phyloP scores from a whole-genome alignment of 1,140 invertebrate genomes.

The Zaprionus lachaisei region DNA sequence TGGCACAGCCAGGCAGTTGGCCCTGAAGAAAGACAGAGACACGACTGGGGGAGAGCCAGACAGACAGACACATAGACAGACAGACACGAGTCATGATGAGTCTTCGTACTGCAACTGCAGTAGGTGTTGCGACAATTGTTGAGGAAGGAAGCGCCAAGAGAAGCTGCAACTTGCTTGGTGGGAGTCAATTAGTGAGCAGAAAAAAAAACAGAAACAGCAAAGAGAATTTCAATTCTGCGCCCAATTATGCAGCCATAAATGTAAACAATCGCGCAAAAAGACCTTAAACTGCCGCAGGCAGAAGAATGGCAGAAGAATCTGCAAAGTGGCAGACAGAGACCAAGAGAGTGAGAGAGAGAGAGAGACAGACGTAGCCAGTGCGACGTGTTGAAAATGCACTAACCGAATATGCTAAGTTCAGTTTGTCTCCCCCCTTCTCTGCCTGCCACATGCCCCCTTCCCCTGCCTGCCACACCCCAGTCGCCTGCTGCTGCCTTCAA shows the following conservation, averaged over 20 bases:
- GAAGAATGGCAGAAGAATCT: conserved; percentile 22
- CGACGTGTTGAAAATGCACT: conserved; percentile 65
- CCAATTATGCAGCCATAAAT: conserved; percentile 81
- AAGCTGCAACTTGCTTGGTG: conserved; percentile 44
- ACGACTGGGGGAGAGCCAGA: not conserved
- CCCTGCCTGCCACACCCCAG: not conserved
- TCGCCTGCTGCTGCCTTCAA: not conserved
- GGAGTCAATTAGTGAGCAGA: conserved; percentile 79
- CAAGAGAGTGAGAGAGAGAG: not conserved
- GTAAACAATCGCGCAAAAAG: conserved; percentile 79
- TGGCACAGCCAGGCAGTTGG: conserved; percentile 11
- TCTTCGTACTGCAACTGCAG: conserved; percentile 60
- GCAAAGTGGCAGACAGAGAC: conserved; percentile 4
- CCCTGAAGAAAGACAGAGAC: conserved; percentile 38
- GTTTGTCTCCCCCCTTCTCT: not conserved
- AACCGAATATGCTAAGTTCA: conserved; percentile 73
- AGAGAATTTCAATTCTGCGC: conserved; percentile 45
- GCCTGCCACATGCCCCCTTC: not conserved
- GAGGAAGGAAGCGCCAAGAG: conserved; percentile 69
- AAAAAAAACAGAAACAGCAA: conserved; percentile 30
- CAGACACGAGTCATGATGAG: conserved; percentile 27
- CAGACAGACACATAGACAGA: not conserved
- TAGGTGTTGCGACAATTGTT: conserved; percentile 65
- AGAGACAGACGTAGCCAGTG: not conserved
- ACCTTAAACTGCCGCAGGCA: conserved; percentile 56